Conservation (phyloP, 2,797 vertebrate genomes). For the Psittacula derbiana region DNA sequence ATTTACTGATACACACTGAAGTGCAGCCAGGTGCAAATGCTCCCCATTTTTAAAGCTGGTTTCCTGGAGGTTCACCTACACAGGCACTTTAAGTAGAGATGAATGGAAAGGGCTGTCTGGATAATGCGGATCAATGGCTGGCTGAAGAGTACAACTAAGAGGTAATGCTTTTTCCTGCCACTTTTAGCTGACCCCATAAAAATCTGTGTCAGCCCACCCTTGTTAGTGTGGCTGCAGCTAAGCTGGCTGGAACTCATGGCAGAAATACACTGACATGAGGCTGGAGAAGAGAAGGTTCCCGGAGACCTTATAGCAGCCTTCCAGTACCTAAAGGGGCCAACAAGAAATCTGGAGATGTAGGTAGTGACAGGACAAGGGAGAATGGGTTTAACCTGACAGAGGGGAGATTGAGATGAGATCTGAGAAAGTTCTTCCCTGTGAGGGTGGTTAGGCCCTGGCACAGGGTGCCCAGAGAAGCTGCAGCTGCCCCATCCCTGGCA, state of each 20-base stretch:
- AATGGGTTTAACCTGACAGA: not conserved
- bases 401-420: not conserved
- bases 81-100: not conserved
- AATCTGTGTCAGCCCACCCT: not conserved
- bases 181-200: not conserved
- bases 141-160: not conserved
- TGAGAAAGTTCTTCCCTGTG: not conserved
- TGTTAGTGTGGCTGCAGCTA: not conserved
- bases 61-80: not conserved
- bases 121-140: not conserved
- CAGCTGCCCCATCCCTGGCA: not conserved
- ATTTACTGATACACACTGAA: not conserved
- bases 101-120: not conserved
- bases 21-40: not conserved
- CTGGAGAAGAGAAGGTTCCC: not conserved
- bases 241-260: not conserved
- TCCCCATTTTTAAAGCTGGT: not conserved
- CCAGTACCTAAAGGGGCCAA: not conserved
- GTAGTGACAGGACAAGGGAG: not conserved
- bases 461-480: not conserved
- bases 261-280: not conserved
- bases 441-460: not conserved
- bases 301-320: not conserved
- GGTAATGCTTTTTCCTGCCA: not conserved
- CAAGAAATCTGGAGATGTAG: not conserved